A percentile compares a stretch with the other conserved stretches of the same genome.
Conservation (phyloP, 2,888 invertebrate genomes). For the Acanthosepion esculentum region DNA sequence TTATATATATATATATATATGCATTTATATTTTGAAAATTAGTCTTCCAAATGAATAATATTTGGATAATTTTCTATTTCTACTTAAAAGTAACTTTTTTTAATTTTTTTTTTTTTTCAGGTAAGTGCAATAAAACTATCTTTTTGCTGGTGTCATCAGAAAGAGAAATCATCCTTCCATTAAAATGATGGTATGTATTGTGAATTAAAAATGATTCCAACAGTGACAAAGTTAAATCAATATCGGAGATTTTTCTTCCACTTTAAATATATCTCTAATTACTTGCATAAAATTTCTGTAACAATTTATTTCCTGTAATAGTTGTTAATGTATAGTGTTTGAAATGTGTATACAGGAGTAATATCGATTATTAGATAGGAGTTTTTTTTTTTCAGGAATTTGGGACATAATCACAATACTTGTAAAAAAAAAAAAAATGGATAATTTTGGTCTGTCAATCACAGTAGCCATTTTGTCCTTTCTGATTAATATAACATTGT, state of each 20-base stretch:
- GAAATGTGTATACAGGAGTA: no score
- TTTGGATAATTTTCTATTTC: background rate
- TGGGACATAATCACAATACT: no score
- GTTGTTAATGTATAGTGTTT: no score
- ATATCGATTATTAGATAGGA: no score
- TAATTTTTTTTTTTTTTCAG: background rate
- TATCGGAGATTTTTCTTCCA: background rate
- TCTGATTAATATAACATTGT: no score
- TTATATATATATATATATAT: background rate
- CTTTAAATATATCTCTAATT: background rate
- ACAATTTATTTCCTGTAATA: no score
- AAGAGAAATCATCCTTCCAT: background rate
- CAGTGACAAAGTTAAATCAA: background rate
- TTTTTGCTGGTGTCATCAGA: background rate
- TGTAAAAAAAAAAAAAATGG: no score
- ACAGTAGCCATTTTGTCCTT: no score
- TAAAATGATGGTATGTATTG: background rate
- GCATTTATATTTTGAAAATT: background rate
- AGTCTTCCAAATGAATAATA: background rate
- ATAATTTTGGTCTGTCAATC: no score
- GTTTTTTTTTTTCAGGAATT: no score
- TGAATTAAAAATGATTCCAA: background rate
- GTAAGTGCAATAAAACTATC: slow-evolving; percentile 2
- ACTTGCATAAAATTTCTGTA: background rate
- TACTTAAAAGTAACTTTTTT: background rate